phyloP scores from a whole-genome alignment of 2,888 invertebrate species.

The Scaptomyza reducta region DNA sequence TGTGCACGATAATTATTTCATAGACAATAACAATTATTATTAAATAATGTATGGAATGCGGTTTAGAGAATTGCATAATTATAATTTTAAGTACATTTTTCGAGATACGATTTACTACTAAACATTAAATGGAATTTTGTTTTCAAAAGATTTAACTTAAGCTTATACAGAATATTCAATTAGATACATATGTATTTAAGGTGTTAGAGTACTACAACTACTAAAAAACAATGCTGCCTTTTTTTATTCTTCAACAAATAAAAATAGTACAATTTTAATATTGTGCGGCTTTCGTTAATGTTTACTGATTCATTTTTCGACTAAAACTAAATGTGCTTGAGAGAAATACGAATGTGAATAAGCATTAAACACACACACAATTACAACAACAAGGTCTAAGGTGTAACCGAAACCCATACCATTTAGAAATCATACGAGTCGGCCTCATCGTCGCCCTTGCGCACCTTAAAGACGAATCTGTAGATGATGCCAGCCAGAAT shows the following conservation, averaged over 20 bases:
- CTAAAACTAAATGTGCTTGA: constrained; percentile 26
- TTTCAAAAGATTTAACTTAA: constrained; percentile 63
- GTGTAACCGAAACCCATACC: background rate
- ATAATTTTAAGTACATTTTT: constrained; percentile 41
- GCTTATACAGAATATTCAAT: constrained; percentile 59
- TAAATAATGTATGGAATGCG: constrained; percentile 42
- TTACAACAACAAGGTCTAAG: constrained; percentile 53
- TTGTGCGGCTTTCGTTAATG: constrained; percentile 23
- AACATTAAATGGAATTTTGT: constrained; percentile 6
- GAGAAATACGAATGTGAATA: constrained; percentile 38
- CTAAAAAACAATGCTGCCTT: constrained; percentile 47
- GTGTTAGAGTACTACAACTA: constrained; percentile 52
- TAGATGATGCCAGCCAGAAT: constrained; percentile 90
- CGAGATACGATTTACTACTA: constrained; percentile 35
- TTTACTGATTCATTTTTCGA: background rate
- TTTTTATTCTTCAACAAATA: constrained; percentile 75
- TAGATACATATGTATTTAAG: constrained; percentile 25
- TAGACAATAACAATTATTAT: constrained; percentile 50
- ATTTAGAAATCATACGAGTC: constrained; percentile 91
- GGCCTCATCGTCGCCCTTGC: constrained; percentile 89
- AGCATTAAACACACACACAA: constrained; percentile 42
- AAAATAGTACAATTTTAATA: constrained; percentile 54
- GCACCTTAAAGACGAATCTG: constrained; percentile 88
- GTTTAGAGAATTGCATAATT: constrained; percentile 14
- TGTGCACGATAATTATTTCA: constrained; percentile 44